Evolutionary conservation across 2,113 vertebrate genomes (phyloP).

Genomic region (Chrysemys picta): DNA sequence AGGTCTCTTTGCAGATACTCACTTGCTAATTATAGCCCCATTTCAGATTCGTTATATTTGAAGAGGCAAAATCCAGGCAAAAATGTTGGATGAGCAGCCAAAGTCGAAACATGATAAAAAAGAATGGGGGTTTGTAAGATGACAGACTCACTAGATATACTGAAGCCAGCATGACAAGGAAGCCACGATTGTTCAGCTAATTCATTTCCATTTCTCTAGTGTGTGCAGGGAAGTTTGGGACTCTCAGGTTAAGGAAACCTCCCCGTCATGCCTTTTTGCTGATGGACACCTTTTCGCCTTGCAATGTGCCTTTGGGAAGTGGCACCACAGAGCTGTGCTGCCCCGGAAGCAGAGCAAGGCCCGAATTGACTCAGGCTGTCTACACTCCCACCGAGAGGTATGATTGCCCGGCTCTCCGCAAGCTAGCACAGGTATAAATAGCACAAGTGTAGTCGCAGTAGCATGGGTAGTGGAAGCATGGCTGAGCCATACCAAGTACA

Average conservation of each 20-base stretch:
- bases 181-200: not conserved
- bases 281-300: not conserved
- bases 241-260: not conserved
- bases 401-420: not conserved
- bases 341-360: not conserved
- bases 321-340: not conserved
- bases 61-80: not conserved
- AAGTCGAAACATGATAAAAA: not conserved
- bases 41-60: conserved; percentile 12
- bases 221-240: not conserved
- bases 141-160: not conserved
- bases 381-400: not conserved
- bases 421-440: not conserved
- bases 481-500: not conserved
- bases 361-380: not conserved
- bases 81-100: not conserved
- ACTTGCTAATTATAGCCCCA: not conserved
- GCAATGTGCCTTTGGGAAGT: not conserved
- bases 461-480: not conserved
- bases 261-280: not conserved
- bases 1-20: not conserved
- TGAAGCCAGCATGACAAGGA: not conserved
- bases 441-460: not conserved
- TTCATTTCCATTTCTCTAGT: not conserved
- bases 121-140: not conserved